A percentile compares a stretch with the other conserved stretches of the same genome.
Conservation (phyloP, 2,888 invertebrate species). For the Cyaniris semiargus region DNA sequence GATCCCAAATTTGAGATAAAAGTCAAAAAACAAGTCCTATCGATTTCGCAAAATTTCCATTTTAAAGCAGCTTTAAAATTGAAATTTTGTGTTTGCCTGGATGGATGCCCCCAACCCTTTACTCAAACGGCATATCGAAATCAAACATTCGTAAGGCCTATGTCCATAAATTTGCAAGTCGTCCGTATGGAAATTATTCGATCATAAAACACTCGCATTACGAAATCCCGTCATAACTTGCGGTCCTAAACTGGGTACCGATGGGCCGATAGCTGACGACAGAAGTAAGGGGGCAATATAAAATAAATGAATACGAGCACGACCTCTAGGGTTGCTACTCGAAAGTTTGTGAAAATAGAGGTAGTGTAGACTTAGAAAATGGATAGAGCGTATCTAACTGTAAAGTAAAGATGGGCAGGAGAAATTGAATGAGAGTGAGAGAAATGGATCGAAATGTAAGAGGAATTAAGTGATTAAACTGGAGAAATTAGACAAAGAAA, state of each 20-base stretch:
- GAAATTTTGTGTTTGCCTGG: too few species aligned
- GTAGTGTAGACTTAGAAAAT: too few species aligned
- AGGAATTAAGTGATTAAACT: too few species aligned
- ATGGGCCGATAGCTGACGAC: conserved; percentile 27
- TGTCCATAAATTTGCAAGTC: background rate
- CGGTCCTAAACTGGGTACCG: conserved; percentile 14
- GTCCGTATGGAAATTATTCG: conserved; percentile 17
- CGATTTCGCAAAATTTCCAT: too few species aligned
- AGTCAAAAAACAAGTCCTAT: too few species aligned
- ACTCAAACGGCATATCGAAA: background rate
- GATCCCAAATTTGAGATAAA: too few species aligned
- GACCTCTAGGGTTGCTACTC: background rate
- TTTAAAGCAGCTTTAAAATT: too few species aligned
- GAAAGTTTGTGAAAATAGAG: background rate
- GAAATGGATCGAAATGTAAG: too few species aligned
- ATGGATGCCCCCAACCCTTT: background rate
- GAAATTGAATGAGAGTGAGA: too few species aligned
- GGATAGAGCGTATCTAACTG: too few species aligned
- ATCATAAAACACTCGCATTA: conserved; percentile 20
- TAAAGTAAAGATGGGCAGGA: too few species aligned
- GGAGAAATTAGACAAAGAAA: too few species aligned
- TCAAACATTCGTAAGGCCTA: background rate
- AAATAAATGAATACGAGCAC: conserved; percentile 31
- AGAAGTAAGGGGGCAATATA: conserved; percentile 30
- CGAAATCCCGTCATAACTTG: conserved; percentile 27